Conservation (phyloP, 2,888 invertebrate genomes). For the Nemurella pictetii region DNA sequence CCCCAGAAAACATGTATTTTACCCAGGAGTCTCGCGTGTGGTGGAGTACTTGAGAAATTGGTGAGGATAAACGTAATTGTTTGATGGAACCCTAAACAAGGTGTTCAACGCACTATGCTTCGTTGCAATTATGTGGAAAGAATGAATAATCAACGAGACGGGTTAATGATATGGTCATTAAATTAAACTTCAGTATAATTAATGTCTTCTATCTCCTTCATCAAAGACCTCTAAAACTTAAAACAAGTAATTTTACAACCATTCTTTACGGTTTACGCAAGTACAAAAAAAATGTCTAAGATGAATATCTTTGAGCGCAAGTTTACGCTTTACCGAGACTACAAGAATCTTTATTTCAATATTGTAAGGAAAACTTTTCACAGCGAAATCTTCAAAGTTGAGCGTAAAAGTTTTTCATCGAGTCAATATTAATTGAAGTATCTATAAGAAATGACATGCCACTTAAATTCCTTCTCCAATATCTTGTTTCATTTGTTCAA, state of each 20-base stretch:
- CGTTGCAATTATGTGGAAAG: background rate
- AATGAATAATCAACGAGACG: background rate
- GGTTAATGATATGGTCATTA: background rate
- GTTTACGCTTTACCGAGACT: background rate
- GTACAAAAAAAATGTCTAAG: background rate
- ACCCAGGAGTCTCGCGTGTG: background rate
- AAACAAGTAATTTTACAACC: background rate
- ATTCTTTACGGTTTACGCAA: background rate
- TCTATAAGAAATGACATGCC: background rate
- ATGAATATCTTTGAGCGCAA: background rate
- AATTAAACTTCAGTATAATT: background rate
- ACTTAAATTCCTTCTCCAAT: background rate
- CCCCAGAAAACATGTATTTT: background rate
- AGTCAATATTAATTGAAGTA: background rate
- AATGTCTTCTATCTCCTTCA: background rate
- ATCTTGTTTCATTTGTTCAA: background rate
- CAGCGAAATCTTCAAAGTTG: background rate
- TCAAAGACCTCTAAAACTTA: background rate
- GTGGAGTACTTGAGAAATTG: background rate
- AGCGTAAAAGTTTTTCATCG: background rate
- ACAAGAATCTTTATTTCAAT: background rate
- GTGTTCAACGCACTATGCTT: background rate
- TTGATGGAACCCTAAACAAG: background rate
- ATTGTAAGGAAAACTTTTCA: background rate
- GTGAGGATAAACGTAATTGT: background rate